A percentile compares a stretch with the other conserved stretches of the same genome.
These are phyloP conservation scores for Salvelinus sp. DNA, from an alignment of 2,113 vertebrate genomes.

Conservation along the genomic window DNA sequence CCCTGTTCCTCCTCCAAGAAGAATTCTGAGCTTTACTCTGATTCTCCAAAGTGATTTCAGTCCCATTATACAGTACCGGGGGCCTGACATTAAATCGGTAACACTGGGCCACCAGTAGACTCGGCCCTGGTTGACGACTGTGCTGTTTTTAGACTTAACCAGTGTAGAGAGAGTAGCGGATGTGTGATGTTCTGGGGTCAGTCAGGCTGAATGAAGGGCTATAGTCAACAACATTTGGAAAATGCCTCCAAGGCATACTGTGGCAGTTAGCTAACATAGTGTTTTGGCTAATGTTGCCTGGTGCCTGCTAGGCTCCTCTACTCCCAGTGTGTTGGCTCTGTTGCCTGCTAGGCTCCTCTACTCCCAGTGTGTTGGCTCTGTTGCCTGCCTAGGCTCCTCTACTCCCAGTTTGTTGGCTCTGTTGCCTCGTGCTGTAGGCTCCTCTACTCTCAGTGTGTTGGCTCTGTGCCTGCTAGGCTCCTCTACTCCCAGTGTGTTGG, in stretches of 20 bases:
- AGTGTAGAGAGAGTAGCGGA: conserved; percentile 26
- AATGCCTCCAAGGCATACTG: conserved; percentile 64
- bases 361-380: no score
- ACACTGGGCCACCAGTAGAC: conserved; percentile 45
- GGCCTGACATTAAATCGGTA: conserved; percentile 33
- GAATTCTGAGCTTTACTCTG: background rate
- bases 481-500: background rate
- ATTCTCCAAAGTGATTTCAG: conserved; percentile 33
- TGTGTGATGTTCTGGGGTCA: conserved; percentile 45
- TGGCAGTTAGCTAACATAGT: conserved; percentile 28
- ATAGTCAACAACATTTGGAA: conserved; percentile 57
- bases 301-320: background rate
- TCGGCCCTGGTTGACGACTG: conserved; percentile 48
- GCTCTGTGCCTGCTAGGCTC: no score
- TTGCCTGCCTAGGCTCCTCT: no score
- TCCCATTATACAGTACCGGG: conserved; percentile 1
- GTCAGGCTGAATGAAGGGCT: conserved; percentile 37
- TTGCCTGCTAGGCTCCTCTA: no score
- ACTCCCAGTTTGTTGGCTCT: background rate
- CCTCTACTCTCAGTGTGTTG: no score
- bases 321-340: background rate
- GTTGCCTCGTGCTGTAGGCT: no score
- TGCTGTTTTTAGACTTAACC: conserved; percentile 38
- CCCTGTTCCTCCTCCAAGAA: conserved; percentile 2
- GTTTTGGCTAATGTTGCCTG: background rate